Percentiles rank a stretch among this genome's conserved stretches.
phyloP scores from a whole-genome alignment of 2,888 invertebrate species.

The Ceratothoa steindachneri region DNA sequence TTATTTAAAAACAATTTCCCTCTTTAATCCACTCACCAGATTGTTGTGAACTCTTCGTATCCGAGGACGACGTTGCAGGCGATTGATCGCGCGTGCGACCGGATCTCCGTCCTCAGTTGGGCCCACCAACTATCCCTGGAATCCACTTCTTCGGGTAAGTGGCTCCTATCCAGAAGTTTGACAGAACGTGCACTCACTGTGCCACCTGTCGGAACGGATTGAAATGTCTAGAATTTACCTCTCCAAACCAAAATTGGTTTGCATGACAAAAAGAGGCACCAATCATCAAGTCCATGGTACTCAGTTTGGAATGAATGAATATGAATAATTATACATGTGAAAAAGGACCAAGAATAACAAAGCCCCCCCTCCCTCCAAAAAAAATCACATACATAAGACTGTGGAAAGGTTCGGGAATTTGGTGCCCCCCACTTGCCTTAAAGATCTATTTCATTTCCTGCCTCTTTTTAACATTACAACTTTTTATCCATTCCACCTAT shows the following conservation, averaged over 20 bases:
- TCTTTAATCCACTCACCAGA: no score
- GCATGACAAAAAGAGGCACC: no score
- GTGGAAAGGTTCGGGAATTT: no score
- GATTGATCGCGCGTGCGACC: slow-evolving; percentile 85
- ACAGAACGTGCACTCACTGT: slow-evolving; percentile 78
- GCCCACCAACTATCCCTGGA: slow-evolving; percentile 95
- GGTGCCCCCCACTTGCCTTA: no score
- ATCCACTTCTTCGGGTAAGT: slow-evolving; percentile 74
- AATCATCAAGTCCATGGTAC: neutral
- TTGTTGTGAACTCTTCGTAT: slow-evolving; percentile 85
- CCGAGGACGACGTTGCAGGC: slow-evolving; percentile 92
- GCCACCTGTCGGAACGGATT: slow-evolving; percentile 62
- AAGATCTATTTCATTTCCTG: no score
- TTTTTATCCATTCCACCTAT: no score
- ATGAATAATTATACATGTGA: neutral
- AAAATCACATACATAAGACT: no score
- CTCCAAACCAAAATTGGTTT: no score
- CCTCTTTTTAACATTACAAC: no score
- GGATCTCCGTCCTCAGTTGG: slow-evolving; percentile 87
- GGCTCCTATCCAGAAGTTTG: slow-evolving; percentile 72
- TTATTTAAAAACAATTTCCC: no score
- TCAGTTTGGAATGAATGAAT: neutral
- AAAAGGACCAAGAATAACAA: neutral
- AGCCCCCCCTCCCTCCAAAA: no score
- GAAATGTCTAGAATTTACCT: no score